Conservation (phyloP, 1,140 invertebrate species). For the roundworm (Caenorhabditis elegans) region WBcel235 BX284603.4:10281001-10281500, state of each 20-base stretch:
- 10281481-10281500: no score
- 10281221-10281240: constrained; percentile 93
- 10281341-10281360: neutral
- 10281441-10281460: no score
- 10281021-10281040: no score
- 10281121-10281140: no score
- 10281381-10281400: neutral
- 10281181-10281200: constrained; percentile 84
- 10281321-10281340: constrained; percentile 67
- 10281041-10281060: no score
- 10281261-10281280: constrained; percentile 81
- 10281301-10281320: constrained; percentile 70
- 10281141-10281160: no score
- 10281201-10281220: constrained; percentile 89
- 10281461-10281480: no score
- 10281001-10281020: no score
- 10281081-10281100: no score
- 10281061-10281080: no score
- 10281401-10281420: neutral
- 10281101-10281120: no score
- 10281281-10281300: constrained; percentile 74
- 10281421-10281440: no score
- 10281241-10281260: constrained; percentile 87
- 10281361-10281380: neutral
- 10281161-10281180: constrained; percentile 79